Conservation (phyloP, 1,140 invertebrate species). For the Bombyx mori region DNA sequence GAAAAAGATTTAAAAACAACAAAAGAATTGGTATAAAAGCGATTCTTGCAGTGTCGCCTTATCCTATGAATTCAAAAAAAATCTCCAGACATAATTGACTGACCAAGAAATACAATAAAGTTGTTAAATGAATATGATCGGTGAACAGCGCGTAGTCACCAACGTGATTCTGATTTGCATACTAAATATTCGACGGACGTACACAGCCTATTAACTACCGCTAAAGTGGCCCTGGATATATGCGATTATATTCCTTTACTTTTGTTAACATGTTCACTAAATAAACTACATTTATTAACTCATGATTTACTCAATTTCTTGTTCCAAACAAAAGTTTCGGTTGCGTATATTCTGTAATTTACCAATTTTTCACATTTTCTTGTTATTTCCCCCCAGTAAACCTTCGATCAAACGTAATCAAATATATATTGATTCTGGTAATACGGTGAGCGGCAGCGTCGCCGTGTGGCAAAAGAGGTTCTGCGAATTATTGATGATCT, state of each 20-base stretch:
- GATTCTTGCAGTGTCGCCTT: too few species aligned
- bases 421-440: slow-evolving; percentile 25
- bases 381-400: slow-evolving; percentile 8
- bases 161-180: slow-evolving; percentile 23
- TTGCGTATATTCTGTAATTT: not conserved
- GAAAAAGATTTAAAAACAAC: too few species aligned
- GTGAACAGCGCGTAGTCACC: slow-evolving; percentile 12
- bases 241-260: not conserved
- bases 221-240: not conserved
- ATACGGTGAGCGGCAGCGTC: slow-evolving; percentile 18
- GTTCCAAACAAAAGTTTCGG: not conserved
- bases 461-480: slow-evolving; percentile 12
- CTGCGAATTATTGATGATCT: slow-evolving; percentile 25
- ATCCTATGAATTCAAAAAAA: too few species aligned
- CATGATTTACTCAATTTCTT: not conserved
- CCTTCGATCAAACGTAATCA: slow-evolving; percentile 18
- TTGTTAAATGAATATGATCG: not conserved
- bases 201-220: slow-evolving; percentile 14
- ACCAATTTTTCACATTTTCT: slow-evolving; percentile 5
- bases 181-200: slow-evolving; percentile 17
- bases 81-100: too few species aligned
- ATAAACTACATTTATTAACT: not conserved
- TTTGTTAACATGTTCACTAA: not conserved
- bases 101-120: too few species aligned
- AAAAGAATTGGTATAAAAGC: too few species aligned